phyloP scores from a whole-genome alignment of 92 coral and sea anemone genomes.

The Bergia puertoricense region DNA sequence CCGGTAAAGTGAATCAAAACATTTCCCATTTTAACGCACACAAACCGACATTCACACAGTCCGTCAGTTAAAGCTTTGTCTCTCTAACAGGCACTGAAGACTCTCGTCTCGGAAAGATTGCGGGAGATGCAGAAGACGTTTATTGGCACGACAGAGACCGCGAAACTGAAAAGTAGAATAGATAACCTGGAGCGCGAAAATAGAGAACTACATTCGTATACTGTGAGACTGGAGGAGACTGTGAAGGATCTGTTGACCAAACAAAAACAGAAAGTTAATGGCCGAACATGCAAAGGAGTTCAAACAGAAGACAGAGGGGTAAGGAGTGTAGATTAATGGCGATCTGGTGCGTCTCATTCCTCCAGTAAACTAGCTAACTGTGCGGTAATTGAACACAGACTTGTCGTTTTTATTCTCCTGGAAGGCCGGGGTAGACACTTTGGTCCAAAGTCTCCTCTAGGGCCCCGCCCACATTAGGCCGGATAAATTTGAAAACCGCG shows the following conservation, averaged over 20 bases:
- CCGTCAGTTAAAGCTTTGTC: neutral
- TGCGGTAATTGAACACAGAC: too few relatives aligned
- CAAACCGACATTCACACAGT: too few relatives aligned
- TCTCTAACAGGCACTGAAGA: constrained; percentile 62
- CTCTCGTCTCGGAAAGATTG: constrained; percentile 80
- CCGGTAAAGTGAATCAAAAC: too few relatives aligned
- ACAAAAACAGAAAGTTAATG: constrained; percentile 45
- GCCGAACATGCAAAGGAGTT: constrained; percentile 33
- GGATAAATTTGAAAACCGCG: too few relatives aligned
- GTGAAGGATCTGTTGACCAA: constrained; percentile 62
- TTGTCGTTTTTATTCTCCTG: too few relatives aligned
- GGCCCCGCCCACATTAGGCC: too few relatives aligned
- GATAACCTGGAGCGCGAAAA: constrained; percentile 78
- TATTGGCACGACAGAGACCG: constrained; percentile 52
- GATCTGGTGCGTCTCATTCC: too few relatives aligned
- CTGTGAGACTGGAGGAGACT: constrained; percentile 72
- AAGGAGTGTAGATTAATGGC: neutral
- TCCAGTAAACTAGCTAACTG: too few relatives aligned
- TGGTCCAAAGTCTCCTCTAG: too few relatives aligned
- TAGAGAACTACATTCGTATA: constrained; percentile 68
- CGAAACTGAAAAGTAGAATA: constrained; percentile 58
- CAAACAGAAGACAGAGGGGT: constrained; percentile 62
- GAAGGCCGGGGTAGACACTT: too few relatives aligned
- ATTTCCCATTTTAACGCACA: too few relatives aligned
- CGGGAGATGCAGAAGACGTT: constrained; percentile 68